Percentiles rank a stretch among this genome's conserved stretches.
Evolutionary conservation across 2,113 vertebrate species (phyloP).

Genomic region (Carassius carassius): DNA sequence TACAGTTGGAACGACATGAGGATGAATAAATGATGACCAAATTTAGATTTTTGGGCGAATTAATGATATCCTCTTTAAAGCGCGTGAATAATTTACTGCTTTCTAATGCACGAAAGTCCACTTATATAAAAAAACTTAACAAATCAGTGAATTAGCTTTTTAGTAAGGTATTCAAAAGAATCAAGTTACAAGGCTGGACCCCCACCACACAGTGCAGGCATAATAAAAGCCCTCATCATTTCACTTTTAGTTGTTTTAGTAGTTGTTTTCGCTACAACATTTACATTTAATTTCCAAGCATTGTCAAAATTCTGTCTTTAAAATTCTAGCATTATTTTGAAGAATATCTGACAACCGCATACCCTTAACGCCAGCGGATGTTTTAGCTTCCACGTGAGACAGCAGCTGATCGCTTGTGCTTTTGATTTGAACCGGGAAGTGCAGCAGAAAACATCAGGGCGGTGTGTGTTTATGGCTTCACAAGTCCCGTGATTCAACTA

Average conservation of each 20-base stretch:
- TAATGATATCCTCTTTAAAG: too few relatives aligned
- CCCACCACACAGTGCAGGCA: background rate
- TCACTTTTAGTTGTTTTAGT: background rate
- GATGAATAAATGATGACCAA: too few relatives aligned
- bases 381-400: background rate
- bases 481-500: background rate
- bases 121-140: background rate
- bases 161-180: background rate
- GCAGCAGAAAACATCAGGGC: background rate
- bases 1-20: too few relatives aligned
- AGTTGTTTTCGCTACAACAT: background rate
- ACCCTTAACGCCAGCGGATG: background rate
- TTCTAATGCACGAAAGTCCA: background rate
- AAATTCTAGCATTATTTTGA: background rate
- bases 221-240: constrained; percentile 4
- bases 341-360: background rate
- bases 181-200: background rate
- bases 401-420: constrained; percentile 38
- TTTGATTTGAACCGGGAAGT: constrained; percentile 25
- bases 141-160: background rate
- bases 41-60: too few relatives aligned
- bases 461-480: background rate
- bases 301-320: background rate
- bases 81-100: background rate
- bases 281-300: background rate